Conservation (phyloP, 2,888 invertebrate genomes). For the Myopa testacea region DNA sequence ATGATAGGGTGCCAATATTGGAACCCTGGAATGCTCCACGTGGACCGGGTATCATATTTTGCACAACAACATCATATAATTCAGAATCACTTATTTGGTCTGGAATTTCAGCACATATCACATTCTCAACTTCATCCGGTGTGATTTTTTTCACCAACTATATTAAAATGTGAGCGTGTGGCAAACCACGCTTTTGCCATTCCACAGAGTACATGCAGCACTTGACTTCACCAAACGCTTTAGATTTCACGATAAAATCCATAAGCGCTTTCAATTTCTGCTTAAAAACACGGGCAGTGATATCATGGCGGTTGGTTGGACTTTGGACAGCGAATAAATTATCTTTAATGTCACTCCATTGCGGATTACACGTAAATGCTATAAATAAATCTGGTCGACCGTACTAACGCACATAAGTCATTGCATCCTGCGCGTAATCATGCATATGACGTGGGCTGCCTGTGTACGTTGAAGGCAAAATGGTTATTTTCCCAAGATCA, state of each 20-base stretch:
- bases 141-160: slow-evolving; percentile 47
- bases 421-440: no score
- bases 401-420: no score
- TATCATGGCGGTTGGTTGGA: slow-evolving; percentile 37
- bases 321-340: neutral
- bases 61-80: no score
- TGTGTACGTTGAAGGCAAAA: neutral
- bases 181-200: slow-evolving; percentile 48
- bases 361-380: neutral
- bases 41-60: no score
- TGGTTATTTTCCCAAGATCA: neutral
- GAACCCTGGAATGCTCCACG: no score
- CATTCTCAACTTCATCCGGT: slow-evolving; percentile 48
- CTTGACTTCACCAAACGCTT: slow-evolving; percentile 45
- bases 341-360: neutral
- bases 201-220: slow-evolving; percentile 56
- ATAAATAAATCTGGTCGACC: neutral
- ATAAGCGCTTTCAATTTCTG: slow-evolving; percentile 46
- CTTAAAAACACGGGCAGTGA: slow-evolving; percentile 45
- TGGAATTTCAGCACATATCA: slow-evolving; percentile 47
- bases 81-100: no score
- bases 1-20: no score
- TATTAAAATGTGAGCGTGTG: slow-evolving; percentile 49
- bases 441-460: no score
- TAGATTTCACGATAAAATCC: slow-evolving; percentile 47